A percentile compares a stretch with the other conserved stretches of the same genome.
Evolutionary conservation across 2,113 vertebrate species (phyloP).

Genomic region (Anoura caudifer): DNA sequence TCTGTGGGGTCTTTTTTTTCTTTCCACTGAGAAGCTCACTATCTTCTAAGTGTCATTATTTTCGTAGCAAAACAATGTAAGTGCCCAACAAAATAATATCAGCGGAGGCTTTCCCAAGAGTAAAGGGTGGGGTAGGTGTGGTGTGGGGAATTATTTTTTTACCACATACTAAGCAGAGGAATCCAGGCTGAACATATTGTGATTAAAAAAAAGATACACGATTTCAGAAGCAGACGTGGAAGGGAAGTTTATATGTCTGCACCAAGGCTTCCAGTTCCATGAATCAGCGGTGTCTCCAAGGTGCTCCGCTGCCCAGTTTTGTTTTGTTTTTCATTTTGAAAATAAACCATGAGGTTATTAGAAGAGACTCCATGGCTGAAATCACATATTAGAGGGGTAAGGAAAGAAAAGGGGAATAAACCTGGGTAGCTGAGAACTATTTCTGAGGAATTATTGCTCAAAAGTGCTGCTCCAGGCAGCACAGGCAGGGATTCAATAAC

Average conservation of each 20-base stretch:
- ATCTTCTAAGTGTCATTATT: neutral
- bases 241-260: neutral
- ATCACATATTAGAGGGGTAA: neutral
- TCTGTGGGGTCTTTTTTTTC: accelerated
- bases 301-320: neutral
- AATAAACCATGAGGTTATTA: neutral
- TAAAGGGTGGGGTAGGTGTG: neutral
- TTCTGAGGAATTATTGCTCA: conserved; percentile 18
- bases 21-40: neutral
- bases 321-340: neutral
- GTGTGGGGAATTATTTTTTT: neutral
- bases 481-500: neutral
- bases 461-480: neutral
- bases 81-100: neutral
- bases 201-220: neutral
- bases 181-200: neutral
- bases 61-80: neutral
- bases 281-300: neutral
- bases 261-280: too few relatives aligned
- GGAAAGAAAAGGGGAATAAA: neutral
- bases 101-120: neutral
- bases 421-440: neutral
- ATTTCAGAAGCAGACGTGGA: neutral
- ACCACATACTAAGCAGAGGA: neutral
- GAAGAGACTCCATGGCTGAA: neutral